phyloP scores from a whole-genome alignment of 2,113 vertebrate species.

The Oryzias melastigma region DNA sequence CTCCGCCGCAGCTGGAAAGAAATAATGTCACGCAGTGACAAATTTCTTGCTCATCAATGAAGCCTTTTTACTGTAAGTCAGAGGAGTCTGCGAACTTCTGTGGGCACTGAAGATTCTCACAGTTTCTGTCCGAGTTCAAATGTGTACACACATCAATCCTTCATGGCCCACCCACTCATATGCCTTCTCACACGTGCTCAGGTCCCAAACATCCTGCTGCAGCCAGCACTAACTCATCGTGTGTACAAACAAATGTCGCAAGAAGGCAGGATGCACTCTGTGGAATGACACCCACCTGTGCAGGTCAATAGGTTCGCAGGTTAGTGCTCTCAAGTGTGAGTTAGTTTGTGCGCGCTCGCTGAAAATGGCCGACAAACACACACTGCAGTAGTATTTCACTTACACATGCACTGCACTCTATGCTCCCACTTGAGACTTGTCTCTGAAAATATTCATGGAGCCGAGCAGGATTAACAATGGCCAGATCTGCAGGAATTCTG shows the following conservation, averaged over 20 bases:
- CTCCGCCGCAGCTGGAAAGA: conserved; percentile 19
- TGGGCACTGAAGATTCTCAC: conserved; percentile 30
- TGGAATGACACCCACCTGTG: conserved; percentile 70
- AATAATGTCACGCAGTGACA: conserved; percentile 46
- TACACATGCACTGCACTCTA: conserved; percentile 27
- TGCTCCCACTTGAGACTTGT: conserved; percentile 38
- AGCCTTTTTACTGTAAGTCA: conserved; percentile 39
- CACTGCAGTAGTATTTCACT: conserved; percentile 7
- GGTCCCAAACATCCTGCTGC: conserved; percentile 75
- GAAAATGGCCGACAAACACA: conserved; percentile 6
- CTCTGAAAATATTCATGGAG: conserved; percentile 52
- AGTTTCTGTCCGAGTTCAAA: conserved; percentile 44
- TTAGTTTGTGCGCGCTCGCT: conserved; percentile 22
- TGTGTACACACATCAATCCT: conserved; percentile 28
- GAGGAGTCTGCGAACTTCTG: conserved; percentile 43
- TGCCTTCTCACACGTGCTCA: conserved; percentile 46
- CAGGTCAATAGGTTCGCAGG: conserved; percentile 53
- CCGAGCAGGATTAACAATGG: conserved; percentile 51
- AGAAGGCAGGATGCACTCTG: conserved; percentile 39
- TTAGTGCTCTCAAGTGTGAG: conserved; percentile 26
- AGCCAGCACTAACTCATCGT: conserved; percentile 70
- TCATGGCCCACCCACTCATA: conserved; percentile 34
- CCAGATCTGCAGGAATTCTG: conserved; percentile 58
- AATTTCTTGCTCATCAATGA: conserved; percentile 24
- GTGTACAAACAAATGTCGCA: conserved; percentile 74